Evolutionary conservation across 2,888 invertebrate genomes (phyloP).

Genomic region (Helicoverpa assulta): DNA sequence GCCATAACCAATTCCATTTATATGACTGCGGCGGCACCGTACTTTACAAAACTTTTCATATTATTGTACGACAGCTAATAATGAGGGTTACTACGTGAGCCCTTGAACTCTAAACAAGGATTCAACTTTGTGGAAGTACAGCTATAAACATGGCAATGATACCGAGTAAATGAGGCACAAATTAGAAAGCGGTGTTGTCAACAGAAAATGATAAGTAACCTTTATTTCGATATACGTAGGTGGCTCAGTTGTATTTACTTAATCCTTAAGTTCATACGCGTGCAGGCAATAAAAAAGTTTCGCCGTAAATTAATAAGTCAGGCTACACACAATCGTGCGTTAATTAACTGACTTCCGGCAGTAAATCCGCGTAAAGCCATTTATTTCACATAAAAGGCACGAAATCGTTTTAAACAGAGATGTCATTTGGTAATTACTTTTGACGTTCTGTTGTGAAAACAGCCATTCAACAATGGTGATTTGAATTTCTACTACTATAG

Average conservation of each 20-base stretch:
- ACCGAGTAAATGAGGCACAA: conserved; percentile 63
- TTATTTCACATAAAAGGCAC: conserved; percentile 38
- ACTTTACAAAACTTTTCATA: conserved; percentile 77
- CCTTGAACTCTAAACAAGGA: conserved; percentile 72
- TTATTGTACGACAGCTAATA: conserved; percentile 73
- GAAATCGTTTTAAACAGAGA: conserved; percentile 43
- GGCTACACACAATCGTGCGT: conserved; percentile 45
- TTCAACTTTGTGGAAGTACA: conserved; percentile 67
- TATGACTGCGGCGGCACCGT: conserved; percentile 67
- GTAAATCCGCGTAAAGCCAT: conserved; percentile 44
- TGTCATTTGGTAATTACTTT: conserved; percentile 38
- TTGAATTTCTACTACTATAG: too few relatives aligned
- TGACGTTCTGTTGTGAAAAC: conserved; percentile 32
- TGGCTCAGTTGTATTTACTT: background rate
- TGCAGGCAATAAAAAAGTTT: conserved; percentile 36
- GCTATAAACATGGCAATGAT: conserved; percentile 69
- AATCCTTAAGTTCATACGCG: conserved; percentile 5
- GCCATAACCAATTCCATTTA: conserved; percentile 79
- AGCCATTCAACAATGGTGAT: background rate
- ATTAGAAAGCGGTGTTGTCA: conserved; percentile 52
- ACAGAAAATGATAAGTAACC: conserved; percentile 12
- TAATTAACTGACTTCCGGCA: conserved; percentile 55
- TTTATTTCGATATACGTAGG: background rate
- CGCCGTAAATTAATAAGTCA: conserved; percentile 35
- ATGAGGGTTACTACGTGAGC: conserved; percentile 72